These are phyloP conservation scores for Cichlasoma orientale DNA, from an alignment of 2,797 vertebrate species.

Conservation along the genomic window DNA sequence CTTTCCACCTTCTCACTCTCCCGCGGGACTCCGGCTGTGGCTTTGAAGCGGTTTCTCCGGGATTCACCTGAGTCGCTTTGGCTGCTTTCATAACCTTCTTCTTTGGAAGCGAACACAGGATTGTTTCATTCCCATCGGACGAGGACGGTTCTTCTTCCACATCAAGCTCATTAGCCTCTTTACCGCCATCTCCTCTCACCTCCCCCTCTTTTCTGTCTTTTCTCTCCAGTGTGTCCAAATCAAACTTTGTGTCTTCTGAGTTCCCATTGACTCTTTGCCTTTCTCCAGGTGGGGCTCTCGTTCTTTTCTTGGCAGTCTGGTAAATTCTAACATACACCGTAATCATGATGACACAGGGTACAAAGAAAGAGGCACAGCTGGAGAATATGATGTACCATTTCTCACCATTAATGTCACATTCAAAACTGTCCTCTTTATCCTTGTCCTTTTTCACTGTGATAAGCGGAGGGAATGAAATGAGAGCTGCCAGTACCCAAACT, in stretches of 20 bases:
- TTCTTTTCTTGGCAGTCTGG: constrained; percentile 92
- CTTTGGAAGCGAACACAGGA: constrained; percentile 74
- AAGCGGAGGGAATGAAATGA: constrained; percentile 93
- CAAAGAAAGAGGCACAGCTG: constrained; percentile 92
- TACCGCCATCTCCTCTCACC: constrained; percentile 32
- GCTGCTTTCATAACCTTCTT: constrained; percentile 75
- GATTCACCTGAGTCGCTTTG: constrained; percentile 83
- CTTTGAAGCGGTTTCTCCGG: constrained; percentile 78
- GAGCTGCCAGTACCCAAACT: constrained; percentile 90
- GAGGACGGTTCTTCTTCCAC: constrained; percentile 90
- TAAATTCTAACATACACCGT: constrained; percentile 94
- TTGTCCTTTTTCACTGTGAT: constrained; percentile 88
- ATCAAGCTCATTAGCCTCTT: constrained; percentile 80
- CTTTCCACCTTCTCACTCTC: constrained; percentile 85
- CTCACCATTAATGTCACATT: constrained; percentile 87
- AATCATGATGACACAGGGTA: constrained; percentile 93
- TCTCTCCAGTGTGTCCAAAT: constrained; percentile 71
- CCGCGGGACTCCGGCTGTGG: constrained; percentile 74
- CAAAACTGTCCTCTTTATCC: constrained; percentile 69
- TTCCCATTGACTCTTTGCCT: constrained; percentile 80
- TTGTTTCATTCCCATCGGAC: constrained; percentile 82
- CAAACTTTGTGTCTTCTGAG: constrained; percentile 20
- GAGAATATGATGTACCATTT: constrained; percentile 95
- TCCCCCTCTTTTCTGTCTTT: constrained; percentile 15
- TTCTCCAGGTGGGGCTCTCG: constrained; percentile 82